Evolutionary conservation across 2,113 vertebrate species (phyloP).

Genomic region (Bungarus multicinctus): DNA sequence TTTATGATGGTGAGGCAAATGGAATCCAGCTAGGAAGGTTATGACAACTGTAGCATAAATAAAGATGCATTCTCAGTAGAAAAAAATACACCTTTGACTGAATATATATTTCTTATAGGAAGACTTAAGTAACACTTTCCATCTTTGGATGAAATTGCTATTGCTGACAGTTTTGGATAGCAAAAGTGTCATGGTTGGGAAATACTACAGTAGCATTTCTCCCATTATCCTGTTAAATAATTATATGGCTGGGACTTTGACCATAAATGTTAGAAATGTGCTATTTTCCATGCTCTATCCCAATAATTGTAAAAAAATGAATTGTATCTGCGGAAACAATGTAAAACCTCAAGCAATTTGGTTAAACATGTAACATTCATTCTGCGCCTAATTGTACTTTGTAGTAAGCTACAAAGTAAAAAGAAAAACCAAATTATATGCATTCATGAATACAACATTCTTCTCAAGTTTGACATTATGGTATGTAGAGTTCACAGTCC

Average conservation of each 20-base stretch:
- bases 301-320: neutral
- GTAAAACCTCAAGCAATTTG: neutral
- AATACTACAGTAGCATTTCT: neutral
- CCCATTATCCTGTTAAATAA: neutral
- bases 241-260: neutral
- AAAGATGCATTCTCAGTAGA: neutral
- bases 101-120: neutral
- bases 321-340: neutral
- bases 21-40: neutral
- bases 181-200: neutral
- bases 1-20: neutral
- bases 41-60: neutral
- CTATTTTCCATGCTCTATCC: neutral
- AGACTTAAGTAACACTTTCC: neutral
- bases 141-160: neutral
- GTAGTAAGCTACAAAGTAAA: neutral
- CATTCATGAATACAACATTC: neutral
- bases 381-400: neutral
- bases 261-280: neutral
- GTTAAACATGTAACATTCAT: neutral
- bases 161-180: neutral
- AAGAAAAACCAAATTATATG: neutral
- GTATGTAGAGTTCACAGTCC: neutral
- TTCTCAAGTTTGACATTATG: neutral
- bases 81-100: neutral